phyloP scores from a whole-genome alignment of 2,113 vertebrate genomes.

The Hemicordylus capensis region DNA sequence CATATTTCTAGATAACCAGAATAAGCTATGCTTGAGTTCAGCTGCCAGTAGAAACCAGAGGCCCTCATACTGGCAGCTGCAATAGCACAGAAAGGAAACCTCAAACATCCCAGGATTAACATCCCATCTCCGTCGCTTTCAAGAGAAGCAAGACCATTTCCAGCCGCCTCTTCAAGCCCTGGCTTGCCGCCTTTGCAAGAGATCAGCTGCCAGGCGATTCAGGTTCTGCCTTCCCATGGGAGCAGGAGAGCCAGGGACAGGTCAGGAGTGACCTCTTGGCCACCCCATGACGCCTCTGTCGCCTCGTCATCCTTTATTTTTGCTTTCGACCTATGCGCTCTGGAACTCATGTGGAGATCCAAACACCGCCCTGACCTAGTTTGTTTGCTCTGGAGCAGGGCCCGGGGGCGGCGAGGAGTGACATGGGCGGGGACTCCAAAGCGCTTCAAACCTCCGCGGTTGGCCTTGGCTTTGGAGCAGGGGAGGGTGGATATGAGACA shows the following conservation, averaged over 20 bases:
- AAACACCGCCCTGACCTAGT: not conserved
- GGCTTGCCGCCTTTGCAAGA: not conserved
- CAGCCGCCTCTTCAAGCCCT: not conserved
- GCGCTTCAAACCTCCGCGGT: not conserved
- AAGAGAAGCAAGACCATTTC: no score
- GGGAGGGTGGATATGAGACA: not conserved
- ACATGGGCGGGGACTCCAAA: not conserved
- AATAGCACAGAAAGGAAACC: not conserved
- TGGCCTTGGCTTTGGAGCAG: not conserved
- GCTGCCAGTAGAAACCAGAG: not conserved
- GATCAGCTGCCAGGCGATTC: not conserved
- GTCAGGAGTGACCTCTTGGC: not conserved
- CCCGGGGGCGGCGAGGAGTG: not conserved
- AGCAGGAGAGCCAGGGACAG: no score
- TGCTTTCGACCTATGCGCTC: not conserved
- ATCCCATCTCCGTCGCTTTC: no score
- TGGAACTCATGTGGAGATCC: not conserved
- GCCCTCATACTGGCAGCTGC: not conserved
- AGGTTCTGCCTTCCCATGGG: no score
- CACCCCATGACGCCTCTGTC: not conserved
- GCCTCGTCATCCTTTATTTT: not conserved
- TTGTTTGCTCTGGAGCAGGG: not conserved
- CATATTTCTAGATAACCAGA: not conserved
- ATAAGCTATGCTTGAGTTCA: not conserved
- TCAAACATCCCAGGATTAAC: not conserved